These are phyloP conservation scores for Drosophila lowei DNA, from an alignment of 1,140 invertebrate genomes.

Conservation along the genomic window DNA sequence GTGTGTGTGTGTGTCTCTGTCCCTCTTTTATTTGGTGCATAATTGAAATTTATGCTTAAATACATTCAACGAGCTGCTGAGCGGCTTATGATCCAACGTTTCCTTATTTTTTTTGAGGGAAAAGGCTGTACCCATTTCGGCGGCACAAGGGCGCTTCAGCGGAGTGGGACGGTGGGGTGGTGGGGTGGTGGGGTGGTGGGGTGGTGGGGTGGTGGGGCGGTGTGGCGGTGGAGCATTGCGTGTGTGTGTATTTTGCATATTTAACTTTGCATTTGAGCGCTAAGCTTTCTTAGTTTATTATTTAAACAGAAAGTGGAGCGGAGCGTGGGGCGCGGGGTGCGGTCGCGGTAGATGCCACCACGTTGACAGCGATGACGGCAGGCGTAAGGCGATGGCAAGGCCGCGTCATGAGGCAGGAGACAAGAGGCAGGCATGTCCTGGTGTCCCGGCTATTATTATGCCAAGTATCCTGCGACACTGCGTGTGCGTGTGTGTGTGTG, in stretches of 20 bases:
- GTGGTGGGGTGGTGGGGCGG: background rate
- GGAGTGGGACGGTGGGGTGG: background rate
- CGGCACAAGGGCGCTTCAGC: background rate
- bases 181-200: too few species aligned
- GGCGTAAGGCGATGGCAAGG: conserved; percentile 19
- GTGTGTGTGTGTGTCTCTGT: conserved; percentile 8
- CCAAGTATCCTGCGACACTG: conserved; percentile 42
- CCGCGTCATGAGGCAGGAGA: background rate
- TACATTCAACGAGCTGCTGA: conserved; percentile 71
- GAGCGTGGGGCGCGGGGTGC: too few species aligned
- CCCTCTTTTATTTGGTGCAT: conserved; percentile 61
- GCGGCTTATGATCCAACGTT: conserved; percentile 63
- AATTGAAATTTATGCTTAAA: conserved; percentile 74
- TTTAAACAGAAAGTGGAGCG: conserved; percentile 62
- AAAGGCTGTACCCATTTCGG: conserved; percentile 27
- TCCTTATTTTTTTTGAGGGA: conserved; percentile 1
- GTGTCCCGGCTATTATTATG: conserved; percentile 65
- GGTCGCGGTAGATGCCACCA: background rate
- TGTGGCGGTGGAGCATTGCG: background rate
- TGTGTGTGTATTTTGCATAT: conserved; percentile 64
- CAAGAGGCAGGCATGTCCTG: background rate
- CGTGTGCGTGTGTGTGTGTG: background rate
- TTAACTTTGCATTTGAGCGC: conserved; percentile 70
- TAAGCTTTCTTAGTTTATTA: conserved; percentile 74
- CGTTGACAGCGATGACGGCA: conserved; percentile 51